Evolutionary conservation across 2,888 invertebrate species (phyloP).

Genomic region (Dicroscelio sp.): DNA sequence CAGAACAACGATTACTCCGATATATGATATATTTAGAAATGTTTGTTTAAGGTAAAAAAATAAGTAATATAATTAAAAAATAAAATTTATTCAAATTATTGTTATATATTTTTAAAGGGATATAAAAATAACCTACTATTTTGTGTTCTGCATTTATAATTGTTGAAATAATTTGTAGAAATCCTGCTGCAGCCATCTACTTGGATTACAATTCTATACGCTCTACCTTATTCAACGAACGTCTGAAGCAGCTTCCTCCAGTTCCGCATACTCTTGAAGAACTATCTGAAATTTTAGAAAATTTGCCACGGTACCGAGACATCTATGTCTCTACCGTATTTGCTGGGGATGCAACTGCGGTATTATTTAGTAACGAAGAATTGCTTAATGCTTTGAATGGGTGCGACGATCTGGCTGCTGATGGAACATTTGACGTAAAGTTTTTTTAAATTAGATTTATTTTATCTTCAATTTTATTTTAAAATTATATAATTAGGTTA

Average conservation of each 20-base stretch:
- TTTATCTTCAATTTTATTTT: too few relatives aligned
- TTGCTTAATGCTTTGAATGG: not conserved
- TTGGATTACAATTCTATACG: not conserved
- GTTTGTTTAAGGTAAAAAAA: constrained; percentile 1
- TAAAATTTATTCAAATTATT: too few relatives aligned
- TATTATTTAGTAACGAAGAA: not conserved
- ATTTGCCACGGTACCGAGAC: constrained; percentile 6
- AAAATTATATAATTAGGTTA: too few relatives aligned
- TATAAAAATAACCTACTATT: not conserved
- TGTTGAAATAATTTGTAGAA: not conserved
- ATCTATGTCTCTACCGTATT: not conserved
- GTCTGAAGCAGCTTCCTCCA: not conserved
- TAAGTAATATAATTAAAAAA: not conserved
- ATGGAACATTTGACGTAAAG: not conserved
- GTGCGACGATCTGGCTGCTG: not conserved
- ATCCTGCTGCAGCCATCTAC: not conserved
- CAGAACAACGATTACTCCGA: not conserved
- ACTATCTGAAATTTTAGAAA: not conserved
- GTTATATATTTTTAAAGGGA: too few relatives aligned
- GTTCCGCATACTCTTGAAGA: not conserved
- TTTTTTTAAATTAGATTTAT: too few relatives aligned
- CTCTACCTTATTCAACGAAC: not conserved
- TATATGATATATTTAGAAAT: not conserved
- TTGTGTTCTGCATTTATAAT: not conserved
- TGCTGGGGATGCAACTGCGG: not conserved